Evolutionary conservation across 2,888 invertebrate genomes (phyloP), one percentile per base, ranked within the genome.

Genomic region (Machimus rusticus): DNA sequence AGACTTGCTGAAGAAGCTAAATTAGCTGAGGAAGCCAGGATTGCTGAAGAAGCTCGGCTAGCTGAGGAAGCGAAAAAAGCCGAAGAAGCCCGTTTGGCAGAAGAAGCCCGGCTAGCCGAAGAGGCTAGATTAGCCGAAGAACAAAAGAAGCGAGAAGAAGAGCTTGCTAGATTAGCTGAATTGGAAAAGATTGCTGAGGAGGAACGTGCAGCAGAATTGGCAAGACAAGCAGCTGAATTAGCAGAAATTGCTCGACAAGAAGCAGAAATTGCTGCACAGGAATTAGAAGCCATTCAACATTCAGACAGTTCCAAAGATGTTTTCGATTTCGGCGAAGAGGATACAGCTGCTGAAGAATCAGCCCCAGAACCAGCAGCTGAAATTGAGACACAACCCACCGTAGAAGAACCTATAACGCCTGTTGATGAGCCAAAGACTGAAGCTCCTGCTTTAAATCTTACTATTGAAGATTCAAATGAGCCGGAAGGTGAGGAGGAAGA

Each of bases 201-300:
- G 43, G 84, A 82, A 90, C 90, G 91, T 28, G 95, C 95, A 92
- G 94, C 93, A 8, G 96, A 95, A 90, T 93, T 96, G 89, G 95
- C 95, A 82, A 93, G 95, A 90, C 96, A 96, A 94, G 96, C 95
- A 89, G 95, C 95, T 78, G 96, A 96, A 92, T 91, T 95, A 90
- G 95, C 95, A 0, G 95, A 96, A 91, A 94, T 94, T 74, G 95
- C 95, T 5, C 94, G 94, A 89, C 95, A 95, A 92, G 95, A 95
- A 87, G 94, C 94, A 28, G 95, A 94, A 88, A 93, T 94, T 12
- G 94, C 94, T n/a, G 93, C 94, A 57, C 94, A 94, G 90, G 95
- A 94, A 90, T 92, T 94, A n/a, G 92, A 93, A 88, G 90, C 90
- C 3, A 90, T 91, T 74, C 92, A 92, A 88, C 90, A 91, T 89